These are phyloP conservation scores for Andrena dorsata DNA, from an alignment of 2,888 invertebrate genomes.

Conservation along the genomic window DNA sequence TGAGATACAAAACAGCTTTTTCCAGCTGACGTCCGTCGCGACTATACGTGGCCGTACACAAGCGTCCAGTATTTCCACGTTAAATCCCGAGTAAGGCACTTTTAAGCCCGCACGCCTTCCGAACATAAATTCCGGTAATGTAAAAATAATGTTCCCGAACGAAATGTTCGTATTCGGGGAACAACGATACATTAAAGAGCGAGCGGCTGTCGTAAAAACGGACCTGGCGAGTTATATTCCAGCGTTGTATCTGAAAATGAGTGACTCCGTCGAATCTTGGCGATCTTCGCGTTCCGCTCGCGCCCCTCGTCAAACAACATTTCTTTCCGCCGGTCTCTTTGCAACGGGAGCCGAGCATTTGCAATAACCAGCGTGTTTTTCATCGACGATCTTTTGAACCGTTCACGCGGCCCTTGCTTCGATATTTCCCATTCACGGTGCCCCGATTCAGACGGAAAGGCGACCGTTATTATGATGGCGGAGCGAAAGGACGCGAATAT, in stretches of 20 bases:
- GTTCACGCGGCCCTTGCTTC: not conserved
- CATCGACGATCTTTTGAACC: conserved; percentile 1
- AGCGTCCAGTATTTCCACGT: conserved; percentile 20
- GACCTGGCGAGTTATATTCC: not conserved
- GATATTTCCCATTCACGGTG: not conserved
- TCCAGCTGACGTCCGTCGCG: conserved; percentile 17
- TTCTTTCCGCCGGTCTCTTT: not conserved
- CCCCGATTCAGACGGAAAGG: not conserved
- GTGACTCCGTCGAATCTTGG: not conserved
- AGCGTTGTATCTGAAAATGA: no score
- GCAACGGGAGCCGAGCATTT: not conserved
- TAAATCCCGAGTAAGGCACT: conserved; percentile 31
- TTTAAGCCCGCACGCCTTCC: conserved; percentile 33
- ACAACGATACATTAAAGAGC: conserved; percentile 32
- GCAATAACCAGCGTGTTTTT: not conserved
- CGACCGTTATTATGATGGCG: not conserved
- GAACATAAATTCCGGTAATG: conserved; percentile 53
- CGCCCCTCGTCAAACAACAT: not conserved
- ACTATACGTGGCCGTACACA: conserved; percentile 20
- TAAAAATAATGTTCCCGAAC: conserved; percentile 56
- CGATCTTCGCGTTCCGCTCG: not conserved
- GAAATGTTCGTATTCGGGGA: conserved; percentile 23
- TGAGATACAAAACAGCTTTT: conserved; percentile 9
- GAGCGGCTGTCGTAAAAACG: conserved; percentile 15
- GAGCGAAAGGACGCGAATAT: conserved; percentile 7